Evolutionary conservation across 2,797 vertebrate species (phyloP).

Genomic region (Danio aesculapii): DNA sequence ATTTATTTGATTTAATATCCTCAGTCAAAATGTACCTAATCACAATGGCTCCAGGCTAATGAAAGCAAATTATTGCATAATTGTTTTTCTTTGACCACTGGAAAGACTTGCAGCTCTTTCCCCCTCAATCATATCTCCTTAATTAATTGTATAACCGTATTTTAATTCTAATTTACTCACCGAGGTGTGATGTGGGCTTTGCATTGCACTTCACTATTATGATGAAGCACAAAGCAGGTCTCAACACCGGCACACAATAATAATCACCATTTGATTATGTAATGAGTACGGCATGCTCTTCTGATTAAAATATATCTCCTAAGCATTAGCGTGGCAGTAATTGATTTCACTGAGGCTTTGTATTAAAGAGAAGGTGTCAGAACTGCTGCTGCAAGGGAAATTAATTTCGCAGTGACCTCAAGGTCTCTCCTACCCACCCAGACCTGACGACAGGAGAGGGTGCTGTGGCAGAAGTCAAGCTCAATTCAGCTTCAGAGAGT

Average conservation of each 20-base stretch:
- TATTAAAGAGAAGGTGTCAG: constrained; percentile 31
- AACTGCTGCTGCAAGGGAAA: constrained; percentile 8
- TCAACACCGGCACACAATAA: not conserved
- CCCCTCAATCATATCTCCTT: not conserved
- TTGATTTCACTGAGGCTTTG: constrained; percentile 21
- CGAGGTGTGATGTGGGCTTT: not conserved
- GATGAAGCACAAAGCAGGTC: not conserved
- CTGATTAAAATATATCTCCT: constrained; percentile 22
- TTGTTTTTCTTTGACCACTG: not conserved
- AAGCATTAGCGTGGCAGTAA: constrained; percentile 15
- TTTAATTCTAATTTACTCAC: constrained; percentile 9
- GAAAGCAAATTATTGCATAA: not conserved
- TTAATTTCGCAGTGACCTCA: constrained; percentile 35
- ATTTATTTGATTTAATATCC: not conserved
- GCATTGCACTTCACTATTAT: constrained; percentile 10
- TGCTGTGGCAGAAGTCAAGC: constrained; percentile 19
- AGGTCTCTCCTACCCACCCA: constrained; percentile 14
- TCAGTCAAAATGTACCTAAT: not conserved
- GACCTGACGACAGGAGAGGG: constrained; percentile 17
- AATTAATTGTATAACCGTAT: constrained; percentile 3
- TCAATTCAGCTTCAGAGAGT: constrained; percentile 20
- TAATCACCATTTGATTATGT: not conserved
- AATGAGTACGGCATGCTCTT: not conserved
- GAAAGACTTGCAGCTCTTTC: not conserved
- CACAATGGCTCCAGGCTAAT: not conserved